Percentiles rank a stretch among this genome's conserved stretches.
Evolutionary conservation across 2,888 invertebrate genomes (phyloP).

Genomic region (Noctuana brunneofusca): DNA sequence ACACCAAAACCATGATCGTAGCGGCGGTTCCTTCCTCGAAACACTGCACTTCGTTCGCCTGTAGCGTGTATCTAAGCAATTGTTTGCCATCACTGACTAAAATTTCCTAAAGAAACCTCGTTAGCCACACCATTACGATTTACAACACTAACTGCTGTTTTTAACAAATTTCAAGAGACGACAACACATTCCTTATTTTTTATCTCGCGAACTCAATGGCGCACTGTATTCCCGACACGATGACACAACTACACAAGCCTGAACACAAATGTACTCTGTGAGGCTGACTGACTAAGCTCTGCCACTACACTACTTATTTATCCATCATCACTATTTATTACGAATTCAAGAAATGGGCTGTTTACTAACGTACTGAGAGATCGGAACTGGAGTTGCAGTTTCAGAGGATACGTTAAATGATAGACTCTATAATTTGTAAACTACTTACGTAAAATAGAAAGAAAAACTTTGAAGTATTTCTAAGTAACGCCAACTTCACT

Average conservation of each 20-base stretch:
- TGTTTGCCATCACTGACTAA: slow-evolving; percentile 63
- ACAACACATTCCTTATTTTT: slow-evolving; percentile 69
- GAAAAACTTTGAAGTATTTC: slow-evolving; percentile 67
- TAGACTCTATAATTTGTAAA: slow-evolving; percentile 49
- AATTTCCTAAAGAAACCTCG: slow-evolving; percentile 45
- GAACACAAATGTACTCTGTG: not conserved
- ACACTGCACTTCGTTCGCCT: slow-evolving; percentile 60
- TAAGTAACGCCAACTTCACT: slow-evolving; percentile 73
- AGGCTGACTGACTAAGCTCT: slow-evolving; percentile 53
- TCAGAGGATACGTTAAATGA: slow-evolving; percentile 52
- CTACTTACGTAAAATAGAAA: slow-evolving; percentile 74
- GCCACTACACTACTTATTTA: slow-evolving; percentile 50
- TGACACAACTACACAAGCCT: slow-evolving; percentile 61
- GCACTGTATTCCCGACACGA: slow-evolving; percentile 69
- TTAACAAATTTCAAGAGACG: slow-evolving; percentile 52
- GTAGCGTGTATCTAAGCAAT: slow-evolving; percentile 51
- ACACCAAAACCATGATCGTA: slow-evolving; percentile 68
- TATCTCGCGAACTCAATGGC: slow-evolving; percentile 67
- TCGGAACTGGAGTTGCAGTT: slow-evolving; percentile 44
- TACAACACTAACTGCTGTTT: slow-evolving; percentile 46
- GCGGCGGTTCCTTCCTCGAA: slow-evolving; percentile 57
- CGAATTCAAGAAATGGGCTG: slow-evolving; percentile 43
- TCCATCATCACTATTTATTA: slow-evolving; percentile 47
- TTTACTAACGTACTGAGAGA: slow-evolving; percentile 39
- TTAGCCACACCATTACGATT: slow-evolving; percentile 68